Conservation (phyloP, 2,888 invertebrate species). For the Stegana nigrithorax region DNA sequence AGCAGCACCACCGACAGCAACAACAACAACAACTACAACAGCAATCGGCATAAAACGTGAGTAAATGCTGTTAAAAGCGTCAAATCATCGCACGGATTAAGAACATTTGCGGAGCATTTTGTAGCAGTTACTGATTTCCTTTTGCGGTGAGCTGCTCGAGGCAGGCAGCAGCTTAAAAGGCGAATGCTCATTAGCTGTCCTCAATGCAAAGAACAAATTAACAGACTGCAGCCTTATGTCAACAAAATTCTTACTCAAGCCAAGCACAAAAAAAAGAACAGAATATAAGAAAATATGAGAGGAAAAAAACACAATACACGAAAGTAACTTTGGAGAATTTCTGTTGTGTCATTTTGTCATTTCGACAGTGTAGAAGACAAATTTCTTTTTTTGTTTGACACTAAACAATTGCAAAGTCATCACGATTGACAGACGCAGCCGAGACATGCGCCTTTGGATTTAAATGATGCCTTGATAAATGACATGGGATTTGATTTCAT, state of each 20-base stretch:
- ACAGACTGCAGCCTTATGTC: not conserved
- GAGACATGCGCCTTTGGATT: not conserved
- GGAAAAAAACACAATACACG: not conserved
- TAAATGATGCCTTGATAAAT: not conserved
- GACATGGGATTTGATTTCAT: too few species aligned
- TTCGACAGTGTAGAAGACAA: not conserved
- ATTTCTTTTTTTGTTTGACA: not conserved
- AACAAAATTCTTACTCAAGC: slow-evolving; percentile 9
- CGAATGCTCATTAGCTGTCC: not conserved
- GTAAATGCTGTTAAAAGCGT: not conserved
- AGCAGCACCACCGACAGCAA: too few species aligned
- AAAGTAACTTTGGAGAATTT: not conserved
- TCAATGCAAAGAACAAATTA: not conserved
- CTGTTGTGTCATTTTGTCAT: slow-evolving; percentile 4
- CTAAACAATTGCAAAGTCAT: not conserved
- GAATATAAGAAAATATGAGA: too few species aligned
- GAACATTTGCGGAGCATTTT: not conserved
- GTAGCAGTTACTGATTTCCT: not conserved
- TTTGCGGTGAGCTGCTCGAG: too few species aligned
- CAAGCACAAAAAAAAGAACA: too few species aligned
- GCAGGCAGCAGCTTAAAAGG: too few species aligned
- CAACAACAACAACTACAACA: too few species aligned
- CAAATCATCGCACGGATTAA: not conserved
- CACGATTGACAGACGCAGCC: not conserved
- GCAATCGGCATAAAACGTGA: too few species aligned